Evolutionary conservation across 2,113 vertebrate genomes (phyloP), one percentile per base, ranked within the genome.

Genomic region (Protomyctophum bolini): DNA sequence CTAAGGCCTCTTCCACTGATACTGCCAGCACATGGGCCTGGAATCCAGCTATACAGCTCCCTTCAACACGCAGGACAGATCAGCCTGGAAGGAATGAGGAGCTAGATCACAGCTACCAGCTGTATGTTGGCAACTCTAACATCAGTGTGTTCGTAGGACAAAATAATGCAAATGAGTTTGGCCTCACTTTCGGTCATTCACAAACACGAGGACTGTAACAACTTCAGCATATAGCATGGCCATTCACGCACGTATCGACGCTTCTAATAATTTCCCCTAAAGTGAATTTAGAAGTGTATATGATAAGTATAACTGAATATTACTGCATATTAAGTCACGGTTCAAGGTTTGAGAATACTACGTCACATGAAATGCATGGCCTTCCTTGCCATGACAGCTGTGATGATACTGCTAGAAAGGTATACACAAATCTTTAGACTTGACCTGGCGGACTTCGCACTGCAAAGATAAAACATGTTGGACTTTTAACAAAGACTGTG

Each of bases 1-100:
- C 76, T 83, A 84, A 90, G 78, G 88, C 89, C 88, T 90, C 88
- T 87, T 89, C 86, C 87, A 89, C 63, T 77, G 81, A 77, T 66
- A 80, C 67, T 89, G 87, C 88, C 90, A 89, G 78, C 70, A 84
- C 59, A 68, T 68, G 50, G 76, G 59, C 56, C 77, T 80, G 81
- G 83, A 87, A 85, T 89, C 77, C 77, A 80, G 76, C 85, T 75
- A 79, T 84, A 83, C 80, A 83, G 83, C 87, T 89, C 83, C 67
- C 74, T 66, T 82, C 76, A 75, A 83, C 68, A 45, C 68, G 58
- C 58, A 49, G 70, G 80, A 74, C 79, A 81, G 86, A 87, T 80
- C 77, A 68, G 80, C 65, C 73, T 78, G 77, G 76, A 75, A 85
- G 75, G 82, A 88, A 86, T 86, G 78, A 81, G 73, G 60, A 87